Base-by-base conservation (phyloP, 1,140 invertebrate genomes). In the Bemisia tabaci region DNA sequence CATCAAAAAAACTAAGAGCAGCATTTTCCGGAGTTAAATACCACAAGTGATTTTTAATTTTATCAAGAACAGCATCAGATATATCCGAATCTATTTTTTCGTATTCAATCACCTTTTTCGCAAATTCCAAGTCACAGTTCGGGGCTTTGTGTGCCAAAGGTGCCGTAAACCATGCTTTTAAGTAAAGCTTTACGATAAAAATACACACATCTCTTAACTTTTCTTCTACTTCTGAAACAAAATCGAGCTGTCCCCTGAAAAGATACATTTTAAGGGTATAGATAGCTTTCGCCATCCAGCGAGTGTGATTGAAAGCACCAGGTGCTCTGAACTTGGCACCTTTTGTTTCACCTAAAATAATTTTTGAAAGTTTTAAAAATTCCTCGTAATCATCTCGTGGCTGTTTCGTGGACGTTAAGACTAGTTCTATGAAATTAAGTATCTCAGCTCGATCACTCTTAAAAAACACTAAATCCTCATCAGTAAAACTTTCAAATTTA, bases 311-410 rank as follows among this genome's bases (percentile, higher is more conserved):
- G 59, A 39, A 65, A 33, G 70, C 65, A 23, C 65, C 62, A 48
- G 39, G 39, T 48, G 26, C 23, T 58, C 25, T 39, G 12, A 65
- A 48, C 22, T n/a, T 21, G 2, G 33, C 62, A 24, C 33, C 24
- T 11, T 24, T 2, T 25, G 22, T 23, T 33, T 22, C 59, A 26
- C 67, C 67, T 12, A 69, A 25, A 68, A 70, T 65, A 48, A 60
- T 60, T 26, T 60, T 23, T 17, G 21, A 26, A 25, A 68, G 59
- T 63, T 68, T 58, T 1, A 68, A 67, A 62, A 79, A 65, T 73
- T 78, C 75, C 24, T 71, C 70, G 68, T 79, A 78, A 69, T 78
- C 75, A 65, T 71, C 65, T 65, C 71, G 64, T 2, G 67, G 72
- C 63, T 66, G 65, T 33, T 1, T 65, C 25, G 22, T 21, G 0